phyloP scores from a whole-genome alignment of 2,888 invertebrate genomes.

The Hirtodrosophila confusa region DNA sequence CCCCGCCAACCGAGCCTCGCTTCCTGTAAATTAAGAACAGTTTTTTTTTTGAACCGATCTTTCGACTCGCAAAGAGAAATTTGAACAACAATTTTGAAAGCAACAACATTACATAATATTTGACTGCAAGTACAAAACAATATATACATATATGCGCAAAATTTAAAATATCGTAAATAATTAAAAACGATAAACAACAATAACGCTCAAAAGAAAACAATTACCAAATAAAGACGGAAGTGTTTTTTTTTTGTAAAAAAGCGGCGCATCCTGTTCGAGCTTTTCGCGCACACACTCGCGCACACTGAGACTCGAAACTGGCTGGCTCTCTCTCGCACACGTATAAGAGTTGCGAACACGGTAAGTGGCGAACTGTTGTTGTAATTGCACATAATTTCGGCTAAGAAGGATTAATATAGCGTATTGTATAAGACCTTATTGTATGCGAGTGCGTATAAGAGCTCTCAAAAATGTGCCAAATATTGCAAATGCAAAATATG shows the following conservation, averaged over 20 bases:
- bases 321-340: slow-evolving; percentile 35
- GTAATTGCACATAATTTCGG: too few species aligned
- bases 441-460: too few species aligned
- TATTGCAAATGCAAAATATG: background rate
- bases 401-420: slow-evolving; percentile 13
- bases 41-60: slow-evolving; percentile 2
- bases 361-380: slow-evolving; percentile 38
- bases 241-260: slow-evolving; percentile 48
- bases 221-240: slow-evolving; percentile 62
- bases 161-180: slow-evolving; percentile 25
- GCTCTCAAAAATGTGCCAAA: slow-evolving; percentile 1
- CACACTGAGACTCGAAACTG: slow-evolving; percentile 18
- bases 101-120: slow-evolving; percentile 27
- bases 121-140: slow-evolving; percentile 28
- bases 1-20: slow-evolving; percentile 66
- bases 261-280: slow-evolving; percentile 68
- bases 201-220: slow-evolving; percentile 30
- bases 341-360: slow-evolving; percentile 49
- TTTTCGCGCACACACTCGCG: slow-evolving; percentile 30
- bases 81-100: background rate
- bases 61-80: background rate
- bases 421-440: slow-evolving; percentile 23
- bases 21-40: slow-evolving; percentile 45
- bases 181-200: slow-evolving; percentile 38
- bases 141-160: slow-evolving; percentile 8